phyloP scores from a whole-genome alignment of 1,140 invertebrate species.

The Brachionus rotundiformis region DNA sequence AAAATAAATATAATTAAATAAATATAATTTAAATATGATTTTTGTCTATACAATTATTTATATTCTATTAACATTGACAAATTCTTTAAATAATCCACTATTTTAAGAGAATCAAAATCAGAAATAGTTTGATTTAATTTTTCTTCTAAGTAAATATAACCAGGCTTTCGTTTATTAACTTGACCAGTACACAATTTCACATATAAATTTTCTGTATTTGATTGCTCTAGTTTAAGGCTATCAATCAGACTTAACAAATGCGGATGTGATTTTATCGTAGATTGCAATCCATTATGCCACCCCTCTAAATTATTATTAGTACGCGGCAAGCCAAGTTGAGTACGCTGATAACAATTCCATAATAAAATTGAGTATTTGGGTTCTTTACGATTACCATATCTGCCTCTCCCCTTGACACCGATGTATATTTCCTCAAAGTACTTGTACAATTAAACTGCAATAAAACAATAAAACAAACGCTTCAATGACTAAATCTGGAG shows the following conservation, averaged over 20 bases:
- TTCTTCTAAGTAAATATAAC: neutral
- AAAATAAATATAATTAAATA: neutral
- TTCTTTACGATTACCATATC: neutral
- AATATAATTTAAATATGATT: neutral
- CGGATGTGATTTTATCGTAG: neutral
- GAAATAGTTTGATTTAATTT: constrained; percentile 6
- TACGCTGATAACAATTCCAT: constrained; percentile 22
- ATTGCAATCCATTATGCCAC: neutral
- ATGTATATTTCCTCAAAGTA: constrained; percentile 35
- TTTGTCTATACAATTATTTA: neutral
- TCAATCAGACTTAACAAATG: constrained; percentile 20
- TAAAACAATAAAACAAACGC: neutral
- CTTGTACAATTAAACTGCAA: neutral
- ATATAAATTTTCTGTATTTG: no score
- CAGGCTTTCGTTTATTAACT: neutral
- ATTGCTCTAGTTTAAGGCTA: neutral
- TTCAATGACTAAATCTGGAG: neutral
- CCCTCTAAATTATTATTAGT: constrained; percentile 17
- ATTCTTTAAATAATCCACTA: neutral
- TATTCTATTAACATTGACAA: neutral
- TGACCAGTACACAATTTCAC: neutral
- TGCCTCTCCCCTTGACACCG: neutral
- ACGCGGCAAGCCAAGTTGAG: neutral
- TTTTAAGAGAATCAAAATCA: neutral
- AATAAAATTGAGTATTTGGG: neutral